A percentile compares a stretch with the other conserved stretches of the same genome.
Conservation (phyloP, 2,113 vertebrate genomes). For the Tinamus guttatus region DNA sequence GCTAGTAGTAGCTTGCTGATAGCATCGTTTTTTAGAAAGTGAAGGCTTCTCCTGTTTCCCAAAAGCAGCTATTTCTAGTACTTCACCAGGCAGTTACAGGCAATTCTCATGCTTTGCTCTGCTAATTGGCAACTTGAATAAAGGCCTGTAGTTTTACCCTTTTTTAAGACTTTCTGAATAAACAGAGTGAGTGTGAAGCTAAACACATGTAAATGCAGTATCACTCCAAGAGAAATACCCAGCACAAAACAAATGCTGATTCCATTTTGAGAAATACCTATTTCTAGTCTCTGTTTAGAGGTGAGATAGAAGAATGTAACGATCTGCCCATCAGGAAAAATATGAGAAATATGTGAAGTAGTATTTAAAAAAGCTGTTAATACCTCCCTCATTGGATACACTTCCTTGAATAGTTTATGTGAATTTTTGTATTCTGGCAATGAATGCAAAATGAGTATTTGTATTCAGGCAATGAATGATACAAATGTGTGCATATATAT, state of each 20-base stretch:
- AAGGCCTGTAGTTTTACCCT: slow-evolving; percentile 38
- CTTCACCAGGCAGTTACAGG: slow-evolving; percentile 3
- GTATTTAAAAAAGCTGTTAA: neutral
- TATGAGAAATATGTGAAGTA: neutral
- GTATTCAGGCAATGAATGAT: neutral
- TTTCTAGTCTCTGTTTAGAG: neutral
- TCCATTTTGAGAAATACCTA: neutral
- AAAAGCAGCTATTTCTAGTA: slow-evolving; percentile 49
- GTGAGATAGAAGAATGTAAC: neutral
- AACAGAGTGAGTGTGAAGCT: slow-evolving; percentile 40
- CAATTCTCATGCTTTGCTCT: slow-evolving; percentile 46
- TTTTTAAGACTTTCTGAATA: slow-evolving; percentile 40
- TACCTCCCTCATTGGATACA: neutral
- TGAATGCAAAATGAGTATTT: too few relatives aligned
- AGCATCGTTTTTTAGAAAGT: neutral
- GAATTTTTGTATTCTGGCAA: neutral
- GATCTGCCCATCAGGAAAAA: neutral
- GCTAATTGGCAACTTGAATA: slow-evolving; percentile 45
- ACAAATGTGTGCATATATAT: neutral
- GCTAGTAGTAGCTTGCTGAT: neutral
- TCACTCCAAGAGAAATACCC: neutral
- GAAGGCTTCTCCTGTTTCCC: slow-evolving; percentile 17
- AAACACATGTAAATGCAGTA: slow-evolving; percentile 33
- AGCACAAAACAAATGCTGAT: neutral
- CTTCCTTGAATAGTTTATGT: neutral